Base-by-base conservation (phyloP, 1,140 invertebrate genomes). In the Drosophila mayri region DNA sequence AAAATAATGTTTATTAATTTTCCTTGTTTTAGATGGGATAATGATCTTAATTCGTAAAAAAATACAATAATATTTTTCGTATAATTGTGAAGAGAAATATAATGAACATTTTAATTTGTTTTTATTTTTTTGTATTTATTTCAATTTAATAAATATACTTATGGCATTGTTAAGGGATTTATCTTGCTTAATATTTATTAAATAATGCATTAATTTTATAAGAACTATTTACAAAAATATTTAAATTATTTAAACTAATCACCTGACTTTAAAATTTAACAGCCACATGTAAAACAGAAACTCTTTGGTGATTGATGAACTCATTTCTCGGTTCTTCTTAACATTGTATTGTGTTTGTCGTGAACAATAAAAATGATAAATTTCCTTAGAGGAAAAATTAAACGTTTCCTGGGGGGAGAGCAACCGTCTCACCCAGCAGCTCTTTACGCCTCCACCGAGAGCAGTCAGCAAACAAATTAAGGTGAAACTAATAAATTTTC, bases 401-500 rank as follows among this genome's bases (percentile, higher is more conserved):
- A 72, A 35, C 16, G 38, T 52, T 61, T 55, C 22, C 22, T n/a
- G n/a, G 4, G 16, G 22, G 32, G 8, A 16, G 50, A 32, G 2
- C 50, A 20, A 35, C 49, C 49, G 14, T 4, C 22, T n/a, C 49
- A 16, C 16, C 46, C 22, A 35, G n/a, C 7, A 30, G 20, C 44
- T 37, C 32, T 35, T 61, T 38, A 35, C 20, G 41, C 65, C 32
- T 35, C 43, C 28, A 30, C 40, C 32, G 11, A 71, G 35, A 43
- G 43, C 68, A 72, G 66, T 58, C 66, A 46, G 44, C 40, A 59
- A 75, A 62, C 46, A 76, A 75, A 76, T 65, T 63, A 58, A 58
- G 37, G 73, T 63, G 57, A 65, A 47, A 65, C 47, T 76, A 74
- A 70, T 65, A 71, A 83, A 70, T 79, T 70, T 78, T 82, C 47